Evolutionary conservation across 2,113 vertebrate species (phyloP).

Genomic region (Lanius collurio): DNA sequence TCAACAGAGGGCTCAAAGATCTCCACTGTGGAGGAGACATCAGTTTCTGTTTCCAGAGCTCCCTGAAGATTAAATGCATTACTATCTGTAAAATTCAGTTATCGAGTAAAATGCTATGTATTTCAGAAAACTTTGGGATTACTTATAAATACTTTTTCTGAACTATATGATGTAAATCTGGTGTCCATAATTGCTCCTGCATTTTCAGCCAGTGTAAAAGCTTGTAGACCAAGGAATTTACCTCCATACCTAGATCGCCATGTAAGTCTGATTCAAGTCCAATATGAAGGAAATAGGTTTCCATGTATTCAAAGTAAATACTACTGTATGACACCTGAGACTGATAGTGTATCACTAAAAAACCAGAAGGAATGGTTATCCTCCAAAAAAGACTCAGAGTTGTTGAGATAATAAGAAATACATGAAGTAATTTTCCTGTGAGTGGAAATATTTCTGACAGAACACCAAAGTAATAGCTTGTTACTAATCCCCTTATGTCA

Average conservation of each 20-base stretch:
- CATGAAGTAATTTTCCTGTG: background rate
- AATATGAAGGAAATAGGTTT: background rate
- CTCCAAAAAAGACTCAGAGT: background rate
- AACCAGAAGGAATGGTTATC: fast-evolving
- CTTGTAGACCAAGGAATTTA: background rate
- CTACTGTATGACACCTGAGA: background rate
- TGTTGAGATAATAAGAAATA: background rate
- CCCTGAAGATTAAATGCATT: background rate
- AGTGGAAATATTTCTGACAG: background rate
- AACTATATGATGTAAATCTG: background rate
- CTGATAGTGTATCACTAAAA: background rate
- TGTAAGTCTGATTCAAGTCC: background rate
- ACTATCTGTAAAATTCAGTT: background rate
- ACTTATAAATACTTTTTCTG: background rate
- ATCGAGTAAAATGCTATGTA: background rate
- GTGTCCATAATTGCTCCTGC: background rate
- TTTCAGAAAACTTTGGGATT: background rate
- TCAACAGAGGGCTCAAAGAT: background rate
- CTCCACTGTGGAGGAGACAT: background rate
- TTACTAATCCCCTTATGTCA: background rate
- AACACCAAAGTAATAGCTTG: background rate
- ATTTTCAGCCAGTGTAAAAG: background rate
- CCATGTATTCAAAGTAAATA: background rate
- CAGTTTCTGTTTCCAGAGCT: background rate
- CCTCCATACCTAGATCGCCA: background rate